Base-by-base conservation (phyloP, 2,113 vertebrate genomes). In the Casuarius casuarius region DNA sequence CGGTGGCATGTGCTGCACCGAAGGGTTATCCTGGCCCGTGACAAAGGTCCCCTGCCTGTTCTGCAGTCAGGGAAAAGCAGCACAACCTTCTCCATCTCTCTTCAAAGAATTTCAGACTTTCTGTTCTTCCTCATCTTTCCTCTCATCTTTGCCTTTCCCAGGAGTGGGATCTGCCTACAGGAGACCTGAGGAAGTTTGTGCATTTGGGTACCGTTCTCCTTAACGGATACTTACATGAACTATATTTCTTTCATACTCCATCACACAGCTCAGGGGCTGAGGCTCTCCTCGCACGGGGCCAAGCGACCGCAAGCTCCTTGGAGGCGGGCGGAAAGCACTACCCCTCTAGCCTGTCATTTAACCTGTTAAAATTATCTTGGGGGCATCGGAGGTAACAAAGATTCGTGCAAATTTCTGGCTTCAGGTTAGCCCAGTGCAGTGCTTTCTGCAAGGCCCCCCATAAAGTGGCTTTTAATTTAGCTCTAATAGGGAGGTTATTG, bases 401-500 rank as follows among this genome's bases (percentile, higher is more conserved):
- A 89, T 61, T 71, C 46, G 56, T 78, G 85, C 83, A 86, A 15
- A 81, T 78, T 77, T 56, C 68, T 40, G 91, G 56, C 74, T 83
- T 75, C 61, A 26, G 87, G 84, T 89, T 93, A 92, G 51, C 77
- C 12, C 51, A 66, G 89, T 4, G 44, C 81, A 59, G 29, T 5
- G 19, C 81, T 61, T 79, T 59, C 90, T 76, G 79, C 75, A 52
- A 52, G 59, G 82, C 78, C 72, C 67, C 16, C 82, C 5, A 6
- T 68, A 91, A 97, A 95, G 94, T 86, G 92, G 75, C 70, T 87
- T 95, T 96, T 95, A 95, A 97, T 96, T 94, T 86, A 91, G 73
- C 87, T 68, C 70, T 97, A 96, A 97, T 77, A 95, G 94, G 73
- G 82, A 97, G 83, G 90, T 96, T 96, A 96, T 96, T 97, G 94